Percentiles rank a stretch among this genome's conserved stretches.
Conservation (phyloP, 2,797 vertebrate species). For the Distichodus sexfasciatus region DNA sequence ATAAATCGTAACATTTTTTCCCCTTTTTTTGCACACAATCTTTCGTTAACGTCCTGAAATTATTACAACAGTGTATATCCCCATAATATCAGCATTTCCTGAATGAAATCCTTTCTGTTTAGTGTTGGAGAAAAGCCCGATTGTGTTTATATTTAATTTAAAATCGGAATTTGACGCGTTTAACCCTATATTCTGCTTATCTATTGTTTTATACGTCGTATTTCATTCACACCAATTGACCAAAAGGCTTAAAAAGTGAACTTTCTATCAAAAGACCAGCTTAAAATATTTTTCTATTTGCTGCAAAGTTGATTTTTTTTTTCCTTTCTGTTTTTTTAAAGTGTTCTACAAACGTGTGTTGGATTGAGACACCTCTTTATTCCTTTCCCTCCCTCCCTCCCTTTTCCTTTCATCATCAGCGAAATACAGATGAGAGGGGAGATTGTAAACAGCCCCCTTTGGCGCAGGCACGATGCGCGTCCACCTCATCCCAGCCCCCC, state of each 20-base stretch:
- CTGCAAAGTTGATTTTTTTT: conserved; percentile 51
- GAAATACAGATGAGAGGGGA: conserved; percentile 89
- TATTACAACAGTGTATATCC: no score
- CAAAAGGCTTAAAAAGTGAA: neutral
- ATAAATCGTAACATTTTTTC: no score
- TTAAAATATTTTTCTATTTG: conserved; percentile 53
- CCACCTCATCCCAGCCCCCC: conserved; percentile 92
- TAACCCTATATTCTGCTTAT: no score
- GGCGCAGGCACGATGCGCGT: conserved; percentile 72
- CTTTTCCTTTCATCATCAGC: conserved; percentile 86
- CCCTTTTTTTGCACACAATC: no score
- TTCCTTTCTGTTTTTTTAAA: conserved; percentile 36
- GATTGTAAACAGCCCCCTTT: conserved; percentile 82
- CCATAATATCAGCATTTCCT: no score
- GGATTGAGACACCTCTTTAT: conserved; percentile 61
- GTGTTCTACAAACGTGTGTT: conserved; percentile 27
- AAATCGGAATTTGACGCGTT: no score
- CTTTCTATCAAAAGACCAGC: no score
- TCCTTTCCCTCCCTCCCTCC: conserved; percentile 53
- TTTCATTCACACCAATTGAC: neutral
- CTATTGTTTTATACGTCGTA: no score
- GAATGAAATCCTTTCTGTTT: no score
- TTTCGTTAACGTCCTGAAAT: no score
- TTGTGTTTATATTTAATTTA: no score
- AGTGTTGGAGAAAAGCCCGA: no score